Conservation (phyloP, 2,113 vertebrate species). For the Tiliqua scincoides region DNA sequence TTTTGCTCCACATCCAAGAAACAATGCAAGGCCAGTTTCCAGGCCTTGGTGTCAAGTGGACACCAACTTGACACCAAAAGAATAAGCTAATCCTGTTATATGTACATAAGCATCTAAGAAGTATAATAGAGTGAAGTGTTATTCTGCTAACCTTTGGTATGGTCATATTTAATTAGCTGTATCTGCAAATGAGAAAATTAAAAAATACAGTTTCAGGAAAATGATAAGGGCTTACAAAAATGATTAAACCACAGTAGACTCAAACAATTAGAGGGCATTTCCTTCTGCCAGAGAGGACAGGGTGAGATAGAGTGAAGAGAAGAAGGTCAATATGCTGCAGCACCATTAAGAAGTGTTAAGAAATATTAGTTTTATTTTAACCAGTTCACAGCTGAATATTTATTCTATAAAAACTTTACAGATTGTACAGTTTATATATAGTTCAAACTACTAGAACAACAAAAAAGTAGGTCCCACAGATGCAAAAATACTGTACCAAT, state of each 20-base stretch:
- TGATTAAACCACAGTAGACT: background rate
- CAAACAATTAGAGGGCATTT: conserved; percentile 24
- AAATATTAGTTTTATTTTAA: conserved; percentile 93
- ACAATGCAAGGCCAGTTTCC: background rate
- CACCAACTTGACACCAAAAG: background rate
- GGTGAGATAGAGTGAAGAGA: conserved; percentile 7
- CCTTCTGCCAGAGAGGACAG: conserved; percentile 45
- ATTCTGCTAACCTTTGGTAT: background rate
- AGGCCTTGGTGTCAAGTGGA: no score
- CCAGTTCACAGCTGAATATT: conserved; percentile 90
- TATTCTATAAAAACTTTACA: conserved; percentile 94
- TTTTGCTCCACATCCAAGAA: background rate
- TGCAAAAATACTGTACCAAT: conserved; percentile 89
- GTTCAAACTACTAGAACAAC: conserved; percentile 86
- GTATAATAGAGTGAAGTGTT: background rate
- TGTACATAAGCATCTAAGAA: background rate
- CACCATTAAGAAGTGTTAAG: conserved; percentile 79
- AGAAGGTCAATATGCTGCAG: background rate
- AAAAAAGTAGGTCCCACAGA: conserved; percentile 87
- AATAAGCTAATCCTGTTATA: background rate
- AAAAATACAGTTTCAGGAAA: background rate
- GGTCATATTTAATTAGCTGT: background rate
- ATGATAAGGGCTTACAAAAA: background rate
- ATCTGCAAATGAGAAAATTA: background rate
- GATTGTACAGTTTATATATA: conserved; percentile 92